Evolutionary conservation across 2,113 vertebrate species (phyloP).

Genomic region (Arothron firmamentum): DNA sequence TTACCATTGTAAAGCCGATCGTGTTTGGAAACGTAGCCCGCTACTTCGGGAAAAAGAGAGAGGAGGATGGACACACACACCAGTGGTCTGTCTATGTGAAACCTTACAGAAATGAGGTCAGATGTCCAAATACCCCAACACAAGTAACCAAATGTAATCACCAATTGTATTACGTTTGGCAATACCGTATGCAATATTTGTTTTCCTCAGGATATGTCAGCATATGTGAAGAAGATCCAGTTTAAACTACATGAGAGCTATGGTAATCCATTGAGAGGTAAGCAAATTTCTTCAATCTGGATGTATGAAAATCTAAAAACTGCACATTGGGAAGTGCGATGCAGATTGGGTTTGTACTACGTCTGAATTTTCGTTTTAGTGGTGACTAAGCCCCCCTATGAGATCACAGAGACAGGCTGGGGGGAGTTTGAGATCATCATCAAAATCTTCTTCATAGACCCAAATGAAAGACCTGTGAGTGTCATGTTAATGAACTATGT

Average conservation of each 20-base stretch:
- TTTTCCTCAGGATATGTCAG: slow-evolving; percentile 92
- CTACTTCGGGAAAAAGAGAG: slow-evolving; percentile 96
- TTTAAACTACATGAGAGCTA: slow-evolving; percentile 99
- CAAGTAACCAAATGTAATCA: background rate
- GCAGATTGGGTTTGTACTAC: background rate
- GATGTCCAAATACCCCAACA: background rate
- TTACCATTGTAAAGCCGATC: slow-evolving; percentile 96
- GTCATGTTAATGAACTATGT: background rate
- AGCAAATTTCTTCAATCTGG: background rate
- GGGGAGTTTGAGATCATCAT: slow-evolving; percentile 99
- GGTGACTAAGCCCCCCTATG: slow-evolving; percentile 96
- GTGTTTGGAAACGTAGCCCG: slow-evolving; percentile 96
- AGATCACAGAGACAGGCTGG: slow-evolving; percentile 98
- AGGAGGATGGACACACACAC: slow-evolving; percentile 96
- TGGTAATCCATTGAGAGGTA: slow-evolving; percentile 94
- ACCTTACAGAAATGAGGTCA: slow-evolving; percentile 93
- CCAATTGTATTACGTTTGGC: too few relatives aligned
- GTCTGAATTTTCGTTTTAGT: slow-evolving; percentile 72
- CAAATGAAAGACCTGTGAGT: slow-evolving; percentile 96
- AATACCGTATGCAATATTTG: background rate
- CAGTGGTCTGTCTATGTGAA: slow-evolving; percentile 99
- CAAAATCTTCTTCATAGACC: slow-evolving; percentile 99
- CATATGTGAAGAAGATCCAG: slow-evolving; percentile 98
- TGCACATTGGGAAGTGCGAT: too few relatives aligned
- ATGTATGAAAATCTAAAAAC: too few relatives aligned